Evolutionary conservation across 2,797 vertebrate genomes (phyloP), one percentile per base, ranked within the genome.

Genomic region (Amblyopsis hoosieri): DNA sequence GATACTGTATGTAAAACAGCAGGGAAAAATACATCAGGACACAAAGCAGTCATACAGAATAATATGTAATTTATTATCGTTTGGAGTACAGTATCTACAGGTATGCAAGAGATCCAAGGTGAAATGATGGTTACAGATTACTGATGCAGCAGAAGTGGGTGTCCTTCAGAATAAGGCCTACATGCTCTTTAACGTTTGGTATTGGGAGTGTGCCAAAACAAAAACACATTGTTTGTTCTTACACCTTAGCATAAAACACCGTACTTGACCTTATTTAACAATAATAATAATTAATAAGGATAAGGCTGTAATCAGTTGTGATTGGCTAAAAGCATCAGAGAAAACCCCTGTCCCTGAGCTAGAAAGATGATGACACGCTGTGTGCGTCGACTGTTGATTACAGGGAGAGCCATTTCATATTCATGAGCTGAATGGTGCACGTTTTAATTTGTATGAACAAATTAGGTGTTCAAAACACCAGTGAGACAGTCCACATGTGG

Each of bases 361-460:
- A 29, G 47, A 57, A 72, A 71, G 79, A 72, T 51, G 65, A 71
- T 15, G 68, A 71, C 19, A 66, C 69, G 60, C 69, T 74, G 84
- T 88, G 85, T 49, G 72, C 76, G 81, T 77, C 65, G 81, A 89
- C 85, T 87, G 85, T 80, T 89, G 84, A 92, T 91, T 86, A 85
- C 61, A 59, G 72, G 59, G 79, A 77, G 84, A 87, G 87, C 73
- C 83, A 87, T 85, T 83, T 91, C 81, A 90, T 87, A 90, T 90
- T 91, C 87, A 92, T 90, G 83, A 91, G 85, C 87, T 88, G 90
- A 91, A 91, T 91, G 89, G 88, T 85, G 83, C 81, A 64, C 66
- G 75, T 84, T 90, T 90, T 87, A 88, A 90, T 89, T 91, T 92
- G 92, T 87, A 89, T 91, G 86, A 83, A 79, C 65, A 89, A 86